Conservation (phyloP, 2,113 vertebrate species). For the Canis aureus region DNA sequence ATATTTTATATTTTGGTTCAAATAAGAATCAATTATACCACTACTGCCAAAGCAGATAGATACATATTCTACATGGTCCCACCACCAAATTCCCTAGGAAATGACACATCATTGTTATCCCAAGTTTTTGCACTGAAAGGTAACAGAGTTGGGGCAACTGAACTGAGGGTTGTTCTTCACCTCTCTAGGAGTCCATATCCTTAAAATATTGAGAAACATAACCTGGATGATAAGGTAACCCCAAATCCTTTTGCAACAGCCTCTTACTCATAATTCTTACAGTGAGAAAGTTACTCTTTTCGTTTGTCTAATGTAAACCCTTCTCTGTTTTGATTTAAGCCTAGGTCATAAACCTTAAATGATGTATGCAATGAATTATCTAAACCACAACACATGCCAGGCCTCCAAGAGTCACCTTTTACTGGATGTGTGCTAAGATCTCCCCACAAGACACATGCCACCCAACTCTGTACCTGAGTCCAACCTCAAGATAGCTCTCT, state of each 20-base stretch:
- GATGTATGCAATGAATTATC: not conserved
- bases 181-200: not conserved
- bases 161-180: not conserved
- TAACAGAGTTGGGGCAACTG: not conserved
- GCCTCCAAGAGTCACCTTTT: not conserved
- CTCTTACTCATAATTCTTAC: not conserved
- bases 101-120: not conserved
- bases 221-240: not conserved
- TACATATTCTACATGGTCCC: not conserved
- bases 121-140: not conserved
- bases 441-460: not conserved
- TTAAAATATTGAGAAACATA: not conserved
- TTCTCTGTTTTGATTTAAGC: not conserved
- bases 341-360: not conserved
- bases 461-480: not conserved
- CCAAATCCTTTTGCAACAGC: not conserved
- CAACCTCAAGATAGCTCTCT: not conserved
- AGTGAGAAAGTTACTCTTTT: not conserved
- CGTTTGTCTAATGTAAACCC: not conserved
- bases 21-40: constrained; percentile 13
- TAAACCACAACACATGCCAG: not conserved
- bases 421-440: not conserved
- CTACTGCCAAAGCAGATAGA: not conserved
- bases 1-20: not conserved
- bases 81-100: not conserved